Evolutionary conservation across 2,888 invertebrate species (phyloP).

Genomic region (Oscheius myriophilus): DNA sequence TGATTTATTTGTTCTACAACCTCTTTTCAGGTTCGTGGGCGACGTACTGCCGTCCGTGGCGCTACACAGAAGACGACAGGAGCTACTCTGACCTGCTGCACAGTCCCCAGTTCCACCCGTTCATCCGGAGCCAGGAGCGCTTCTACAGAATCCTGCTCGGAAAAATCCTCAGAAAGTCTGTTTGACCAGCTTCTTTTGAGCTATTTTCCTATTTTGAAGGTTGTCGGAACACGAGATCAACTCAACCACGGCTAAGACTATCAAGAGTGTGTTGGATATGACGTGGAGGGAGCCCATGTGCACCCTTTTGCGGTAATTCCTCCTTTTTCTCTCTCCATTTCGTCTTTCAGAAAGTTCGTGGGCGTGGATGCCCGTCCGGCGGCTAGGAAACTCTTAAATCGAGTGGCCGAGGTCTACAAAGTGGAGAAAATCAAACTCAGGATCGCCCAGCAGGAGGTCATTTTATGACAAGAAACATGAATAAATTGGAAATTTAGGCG

Average conservation of each 20-base stretch:
- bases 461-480: neutral
- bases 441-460: neutral
- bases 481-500: conserved; percentile 10
- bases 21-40: conserved; percentile 39
- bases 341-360: neutral
- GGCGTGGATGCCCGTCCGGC: conserved; percentile 22
- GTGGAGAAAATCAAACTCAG: conserved; percentile 9
- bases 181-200: neutral
- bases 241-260: conserved; percentile 28
- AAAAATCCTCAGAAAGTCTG: conserved; percentile 50
- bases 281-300: conserved; percentile 50
- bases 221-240: conserved; percentile 40
- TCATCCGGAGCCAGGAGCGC: conserved; percentile 40
- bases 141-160: conserved; percentile 54
- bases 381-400: conserved; percentile 18
- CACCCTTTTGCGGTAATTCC: conserved; percentile 21
- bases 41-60: conserved; percentile 50
- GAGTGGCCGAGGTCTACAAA: conserved; percentile 5
- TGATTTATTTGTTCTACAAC: neutral
- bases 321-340: neutral
- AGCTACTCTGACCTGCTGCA: conserved; percentile 21
- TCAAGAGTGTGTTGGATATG: conserved; percentile 39
- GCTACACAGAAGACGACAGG: conserved; percentile 35
- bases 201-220: conserved; percentile 15
- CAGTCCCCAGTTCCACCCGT: conserved; percentile 30